Conservation (phyloP, 2,797 vertebrate genomes). For the Intellagama lesueurii region DNA sequence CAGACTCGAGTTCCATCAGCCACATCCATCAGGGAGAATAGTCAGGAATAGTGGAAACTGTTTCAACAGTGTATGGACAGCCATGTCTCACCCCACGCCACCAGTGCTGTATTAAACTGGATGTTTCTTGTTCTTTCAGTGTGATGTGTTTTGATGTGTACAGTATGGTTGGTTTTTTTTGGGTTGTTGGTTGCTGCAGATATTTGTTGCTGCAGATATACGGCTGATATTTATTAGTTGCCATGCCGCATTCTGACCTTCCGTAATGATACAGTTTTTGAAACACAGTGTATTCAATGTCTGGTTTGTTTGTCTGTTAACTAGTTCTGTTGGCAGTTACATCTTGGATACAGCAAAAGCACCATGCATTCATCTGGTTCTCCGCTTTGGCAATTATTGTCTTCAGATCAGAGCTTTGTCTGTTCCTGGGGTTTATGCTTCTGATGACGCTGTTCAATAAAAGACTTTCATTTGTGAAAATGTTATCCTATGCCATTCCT, state of each 20-base stretch:
- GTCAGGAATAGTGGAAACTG: background rate
- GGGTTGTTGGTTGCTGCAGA: background rate
- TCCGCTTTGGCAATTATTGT: slow-evolving; percentile 91
- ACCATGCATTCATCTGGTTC: slow-evolving; percentile 86
- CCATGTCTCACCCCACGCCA: too few relatives aligned
- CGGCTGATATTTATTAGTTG: background rate
- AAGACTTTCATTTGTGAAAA: slow-evolving; percentile 78
- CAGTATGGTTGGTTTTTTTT: too few relatives aligned
- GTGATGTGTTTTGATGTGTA: background rate
- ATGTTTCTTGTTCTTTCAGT: background rate
- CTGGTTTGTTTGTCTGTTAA: background rate
- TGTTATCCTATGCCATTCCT: slow-evolving; percentile 85
- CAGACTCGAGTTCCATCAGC: background rate
- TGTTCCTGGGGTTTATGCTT: slow-evolving; percentile 91
- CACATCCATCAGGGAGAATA: background rate
- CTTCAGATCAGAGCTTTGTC: slow-evolving; percentile 91
- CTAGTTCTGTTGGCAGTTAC: slow-evolving; percentile 89
- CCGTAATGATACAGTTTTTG: background rate
- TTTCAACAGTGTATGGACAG: background rate
- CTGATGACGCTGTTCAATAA: slow-evolving; percentile 83
- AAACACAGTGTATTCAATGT: background rate
- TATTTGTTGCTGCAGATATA: background rate
- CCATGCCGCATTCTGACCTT: slow-evolving; percentile 4
- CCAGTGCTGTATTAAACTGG: background rate
- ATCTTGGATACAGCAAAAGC: slow-evolving; percentile 89